Evolutionary conservation across 2,888 invertebrate genomes (phyloP).

Genomic region (Epinotia bilunana): DNA sequence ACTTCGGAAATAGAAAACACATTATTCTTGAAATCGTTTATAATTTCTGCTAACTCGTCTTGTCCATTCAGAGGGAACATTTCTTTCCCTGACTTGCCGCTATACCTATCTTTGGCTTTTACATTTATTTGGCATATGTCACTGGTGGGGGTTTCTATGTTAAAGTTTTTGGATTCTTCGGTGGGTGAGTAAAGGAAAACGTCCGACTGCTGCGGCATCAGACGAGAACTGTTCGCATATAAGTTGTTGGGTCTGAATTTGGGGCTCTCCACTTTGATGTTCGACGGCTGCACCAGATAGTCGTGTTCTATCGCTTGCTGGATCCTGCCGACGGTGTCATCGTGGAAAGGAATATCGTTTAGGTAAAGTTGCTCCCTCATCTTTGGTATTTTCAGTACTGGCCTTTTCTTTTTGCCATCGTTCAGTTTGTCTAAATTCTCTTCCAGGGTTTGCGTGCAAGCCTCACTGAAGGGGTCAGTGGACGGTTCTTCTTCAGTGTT

Average conservation of each 20-base stretch:
- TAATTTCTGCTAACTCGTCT: slow-evolving; percentile 93
- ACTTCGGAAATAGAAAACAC: slow-evolving; percentile 94
- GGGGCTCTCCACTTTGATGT: slow-evolving; percentile 84
- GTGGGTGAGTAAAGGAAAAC: slow-evolving; percentile 80
- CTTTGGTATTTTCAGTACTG: slow-evolving; percentile 73
- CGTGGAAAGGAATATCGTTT: slow-evolving; percentile 73
- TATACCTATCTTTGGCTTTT: slow-evolving; percentile 74
- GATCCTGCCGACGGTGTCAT: slow-evolving; percentile 69
- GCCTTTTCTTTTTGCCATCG: slow-evolving; percentile 73
- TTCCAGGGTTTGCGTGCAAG: slow-evolving; percentile 77
- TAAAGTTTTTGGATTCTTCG: slow-evolving; percentile 79
- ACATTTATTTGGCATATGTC: slow-evolving; percentile 81
- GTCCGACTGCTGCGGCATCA: slow-evolving; percentile 75
- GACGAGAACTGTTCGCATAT: slow-evolving; percentile 77
- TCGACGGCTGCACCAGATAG: slow-evolving; percentile 86
- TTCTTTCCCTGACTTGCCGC: slow-evolving; percentile 75
- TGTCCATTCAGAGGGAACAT: slow-evolving; percentile 82
- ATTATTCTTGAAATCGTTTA: slow-evolving; percentile 95
- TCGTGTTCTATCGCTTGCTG: slow-evolving; percentile 83
- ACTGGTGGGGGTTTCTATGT: slow-evolving; percentile 79
- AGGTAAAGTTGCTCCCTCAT: slow-evolving; percentile 79
- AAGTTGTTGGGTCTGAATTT: slow-evolving; percentile 79
- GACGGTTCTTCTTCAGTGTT: slow-evolving; percentile 52
- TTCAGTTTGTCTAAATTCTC: slow-evolving; percentile 58
- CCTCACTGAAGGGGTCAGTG: slow-evolving; percentile 79